Base-by-base conservation (phyloP, 2,113 vertebrate genomes). In the Merops nubicus region DNA sequence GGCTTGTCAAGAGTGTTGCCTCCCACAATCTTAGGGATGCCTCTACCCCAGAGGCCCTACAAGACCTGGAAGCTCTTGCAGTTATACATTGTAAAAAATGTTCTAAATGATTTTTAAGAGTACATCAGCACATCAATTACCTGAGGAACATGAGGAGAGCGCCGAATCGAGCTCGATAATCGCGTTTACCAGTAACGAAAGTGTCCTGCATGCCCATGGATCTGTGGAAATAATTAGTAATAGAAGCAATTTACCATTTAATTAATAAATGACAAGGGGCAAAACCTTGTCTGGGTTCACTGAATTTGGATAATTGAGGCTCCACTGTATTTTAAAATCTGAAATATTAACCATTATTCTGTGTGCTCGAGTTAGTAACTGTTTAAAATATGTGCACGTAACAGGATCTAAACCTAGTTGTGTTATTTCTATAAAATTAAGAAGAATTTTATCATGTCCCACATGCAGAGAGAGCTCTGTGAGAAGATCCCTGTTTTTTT, bases 161-260 rank as follows among this genome's bases (percentile, higher is more conserved):
- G 75, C 60, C 81, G 79, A 96, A 90, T 84, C 84, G 65, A 64
- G 62, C 84, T 93, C 5, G 8, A 92, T 92, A 97, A 95, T 93
- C 60, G 0, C 43, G 6, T 96, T 96, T 96, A 92, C 91, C 85
- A 89, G 91, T 94, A 93, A 92, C 96, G 79, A 95, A 91, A 96
- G 92, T 94, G 85, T 75, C 88, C 87, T 86, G 85, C 75, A 88
- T 94, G 92, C 86, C 88, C 84, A 92, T 87, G 80, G 93, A 96
- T 97, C 92, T 96, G 92, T 96, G 90, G 90, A 97, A 96, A 96
- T 96, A 97, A 94, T 95, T 96, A 96, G 93, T 96, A 97, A 94
- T 93, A 93, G 95, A 94, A 93, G 93, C 92, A 94, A 96, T 97
- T 97, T 96, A 95, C 91, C 93, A 95, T 96, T 94, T 97, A 97